Evolutionary conservation across 2,797 vertebrate species (phyloP).

Genomic region (Platalea minor): DNA sequence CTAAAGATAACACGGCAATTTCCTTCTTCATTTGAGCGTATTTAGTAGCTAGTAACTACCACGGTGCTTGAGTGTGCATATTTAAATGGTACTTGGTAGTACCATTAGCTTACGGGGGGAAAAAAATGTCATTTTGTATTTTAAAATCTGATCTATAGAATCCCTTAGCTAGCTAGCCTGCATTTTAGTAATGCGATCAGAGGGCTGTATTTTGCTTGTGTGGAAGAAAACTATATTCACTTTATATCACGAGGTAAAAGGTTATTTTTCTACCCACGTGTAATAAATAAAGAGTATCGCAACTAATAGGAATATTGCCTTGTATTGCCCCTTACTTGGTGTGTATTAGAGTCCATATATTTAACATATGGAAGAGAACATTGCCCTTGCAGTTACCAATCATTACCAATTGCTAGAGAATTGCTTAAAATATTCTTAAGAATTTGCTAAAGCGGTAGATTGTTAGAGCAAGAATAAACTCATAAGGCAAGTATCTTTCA

Average conservation of each 20-base stretch:
- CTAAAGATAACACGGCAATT: background rate
- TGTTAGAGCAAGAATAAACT: background rate
- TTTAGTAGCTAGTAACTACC: background rate
- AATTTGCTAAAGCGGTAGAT: background rate
- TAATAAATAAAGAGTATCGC: background rate
- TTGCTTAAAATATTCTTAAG: background rate
- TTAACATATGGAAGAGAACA: background rate
- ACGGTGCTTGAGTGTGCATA: fast-evolving
- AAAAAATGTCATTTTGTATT: background rate
- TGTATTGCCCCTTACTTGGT: background rate
- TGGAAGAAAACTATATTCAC: background rate
- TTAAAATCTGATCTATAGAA: background rate
- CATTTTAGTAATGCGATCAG: background rate
- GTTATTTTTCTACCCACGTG: background rate
- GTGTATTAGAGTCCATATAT: background rate
- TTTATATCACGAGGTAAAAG: background rate
- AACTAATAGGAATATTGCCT: background rate
- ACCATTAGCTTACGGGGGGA: fast-evolving
- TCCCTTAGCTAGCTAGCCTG: background rate
- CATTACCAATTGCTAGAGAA: background rate
- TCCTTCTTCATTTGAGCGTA: background rate
- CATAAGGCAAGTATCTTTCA: background rate
- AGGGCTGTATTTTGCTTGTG: background rate
- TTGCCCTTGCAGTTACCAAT: background rate
- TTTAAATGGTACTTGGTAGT: background rate